Conservation (phyloP, 2,797 vertebrate genomes). For the Intellagama lesueurii region DNA sequence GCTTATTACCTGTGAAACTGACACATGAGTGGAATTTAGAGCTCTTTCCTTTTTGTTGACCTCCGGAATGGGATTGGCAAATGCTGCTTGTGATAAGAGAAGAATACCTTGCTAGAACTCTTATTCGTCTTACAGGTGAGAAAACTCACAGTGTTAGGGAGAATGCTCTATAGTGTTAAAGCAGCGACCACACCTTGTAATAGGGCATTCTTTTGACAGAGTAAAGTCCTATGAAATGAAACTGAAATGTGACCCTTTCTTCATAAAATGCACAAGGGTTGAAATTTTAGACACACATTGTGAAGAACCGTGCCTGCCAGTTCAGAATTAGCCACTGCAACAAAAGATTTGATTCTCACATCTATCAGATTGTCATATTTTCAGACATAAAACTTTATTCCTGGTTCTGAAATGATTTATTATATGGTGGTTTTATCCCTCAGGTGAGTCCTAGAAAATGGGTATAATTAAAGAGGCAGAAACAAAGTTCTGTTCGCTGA, state of each 20-base stretch:
- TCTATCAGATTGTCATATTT: background rate
- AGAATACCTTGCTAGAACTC: background rate
- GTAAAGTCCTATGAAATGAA: background rate
- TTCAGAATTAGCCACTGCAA: background rate
- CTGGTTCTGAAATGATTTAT: background rate
- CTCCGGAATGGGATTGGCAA: background rate
- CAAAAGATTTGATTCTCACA: background rate
- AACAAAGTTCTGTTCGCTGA: background rate
- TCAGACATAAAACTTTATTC: background rate
- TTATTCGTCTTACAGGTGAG: background rate
- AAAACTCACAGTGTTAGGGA: background rate
- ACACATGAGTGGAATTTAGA: background rate
- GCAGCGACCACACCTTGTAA: background rate
- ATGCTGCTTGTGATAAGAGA: background rate
- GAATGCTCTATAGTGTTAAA: background rate
- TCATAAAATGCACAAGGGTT: too few species aligned
- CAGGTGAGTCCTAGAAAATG: background rate
- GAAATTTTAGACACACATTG: too few species aligned
- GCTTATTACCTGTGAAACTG: background rate
- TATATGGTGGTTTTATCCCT: background rate
- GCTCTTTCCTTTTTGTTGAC: background rate
- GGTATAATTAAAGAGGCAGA: background rate
- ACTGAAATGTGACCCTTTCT: background rate
- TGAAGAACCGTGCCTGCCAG: too few species aligned
- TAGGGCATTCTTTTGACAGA: background rate